These are phyloP conservation scores for Acrocephalus scirpaceus DNA, from an alignment of 2,797 vertebrate genomes.

Conservation along the genomic window DNA sequence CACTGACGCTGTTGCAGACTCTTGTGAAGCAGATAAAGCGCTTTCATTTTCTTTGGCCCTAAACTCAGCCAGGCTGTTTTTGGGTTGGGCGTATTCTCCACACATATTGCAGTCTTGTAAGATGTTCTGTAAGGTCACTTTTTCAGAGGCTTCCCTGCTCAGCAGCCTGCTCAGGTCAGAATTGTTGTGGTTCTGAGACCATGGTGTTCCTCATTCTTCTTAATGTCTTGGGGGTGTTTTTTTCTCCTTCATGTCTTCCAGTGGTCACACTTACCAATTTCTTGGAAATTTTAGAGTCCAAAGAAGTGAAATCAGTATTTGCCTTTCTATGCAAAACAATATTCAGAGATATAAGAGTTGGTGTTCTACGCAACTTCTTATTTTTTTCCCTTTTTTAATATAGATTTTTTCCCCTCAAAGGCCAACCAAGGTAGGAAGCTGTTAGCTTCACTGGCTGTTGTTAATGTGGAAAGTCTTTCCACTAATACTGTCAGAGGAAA, in stretches of 20 bases:
- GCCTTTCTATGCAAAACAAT: neutral
- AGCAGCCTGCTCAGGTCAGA: neutral
- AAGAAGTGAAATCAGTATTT: neutral
- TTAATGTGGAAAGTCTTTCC: constrained; percentile 48
- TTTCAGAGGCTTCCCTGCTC: neutral
- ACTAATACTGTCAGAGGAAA: constrained; percentile 24
- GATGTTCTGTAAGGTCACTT: neutral
- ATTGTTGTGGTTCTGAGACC: neutral
- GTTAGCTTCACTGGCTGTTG: neutral
- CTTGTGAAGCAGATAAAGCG: neutral
- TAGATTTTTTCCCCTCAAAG: constrained; percentile 35
- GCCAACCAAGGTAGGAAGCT: constrained; percentile 49
- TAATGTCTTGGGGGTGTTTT: rapidly evolving
- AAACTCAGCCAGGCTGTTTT: neutral
- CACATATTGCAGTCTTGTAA: rapidly evolving
- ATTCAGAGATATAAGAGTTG: neutral
- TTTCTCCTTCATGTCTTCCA: neutral
- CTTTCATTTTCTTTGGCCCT: neutral
- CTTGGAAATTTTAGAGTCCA: neutral
- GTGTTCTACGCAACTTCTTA: neutral
- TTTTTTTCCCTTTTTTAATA: constrained; percentile 2
- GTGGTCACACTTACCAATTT: neutral
- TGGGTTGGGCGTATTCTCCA: neutral
- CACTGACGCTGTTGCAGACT: neutral
- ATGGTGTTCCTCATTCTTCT: neutral